Evolutionary conservation across 1,140 invertebrate species (phyloP).

Genomic region (Adoxophyes honmai): DNA sequence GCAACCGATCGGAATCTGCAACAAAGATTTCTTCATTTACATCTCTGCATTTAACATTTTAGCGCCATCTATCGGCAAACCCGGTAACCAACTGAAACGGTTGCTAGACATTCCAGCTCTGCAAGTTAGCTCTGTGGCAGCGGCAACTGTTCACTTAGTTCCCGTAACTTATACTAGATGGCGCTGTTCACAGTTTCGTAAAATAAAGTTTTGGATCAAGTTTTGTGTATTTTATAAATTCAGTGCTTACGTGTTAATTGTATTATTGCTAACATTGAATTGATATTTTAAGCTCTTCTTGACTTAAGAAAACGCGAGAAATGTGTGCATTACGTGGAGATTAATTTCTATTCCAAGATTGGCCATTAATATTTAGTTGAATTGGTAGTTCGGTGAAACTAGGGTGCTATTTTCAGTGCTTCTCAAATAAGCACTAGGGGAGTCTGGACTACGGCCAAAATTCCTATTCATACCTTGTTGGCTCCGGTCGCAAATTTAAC

Average conservation of each 20-base stretch:
- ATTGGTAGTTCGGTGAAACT: too few relatives aligned
- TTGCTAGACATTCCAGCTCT: neutral
- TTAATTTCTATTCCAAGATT: too few relatives aligned
- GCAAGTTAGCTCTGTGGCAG: too few relatives aligned
- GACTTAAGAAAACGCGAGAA: too few relatives aligned
- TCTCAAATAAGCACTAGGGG: constrained; percentile 8
- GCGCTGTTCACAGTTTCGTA: constrained; percentile 13
- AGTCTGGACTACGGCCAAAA: constrained; percentile 46
- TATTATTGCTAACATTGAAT: too few relatives aligned
- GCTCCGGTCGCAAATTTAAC: constrained; percentile 43
- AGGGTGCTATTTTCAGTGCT: constrained; percentile 1
- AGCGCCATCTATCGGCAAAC: constrained; percentile 32
- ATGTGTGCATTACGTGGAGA: too few relatives aligned
- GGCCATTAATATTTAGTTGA: too few relatives aligned
- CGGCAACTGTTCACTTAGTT: too few relatives aligned
- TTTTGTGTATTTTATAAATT: too few relatives aligned
- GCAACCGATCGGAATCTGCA: constrained; percentile 64
- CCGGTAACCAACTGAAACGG: neutral
- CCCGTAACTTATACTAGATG: constrained; percentile 19
- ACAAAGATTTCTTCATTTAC: constrained; percentile 24
- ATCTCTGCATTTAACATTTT: neutral
- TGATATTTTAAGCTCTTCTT: too few relatives aligned
- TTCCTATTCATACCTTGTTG: constrained; percentile 53
- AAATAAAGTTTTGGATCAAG: too few relatives aligned
- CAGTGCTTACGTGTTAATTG: too few relatives aligned